Percentiles rank a stretch among this genome's conserved stretches.
Evolutionary conservation across 2,888 invertebrate species (phyloP).

Genomic region (Chaitophorus viminalis): DNA sequence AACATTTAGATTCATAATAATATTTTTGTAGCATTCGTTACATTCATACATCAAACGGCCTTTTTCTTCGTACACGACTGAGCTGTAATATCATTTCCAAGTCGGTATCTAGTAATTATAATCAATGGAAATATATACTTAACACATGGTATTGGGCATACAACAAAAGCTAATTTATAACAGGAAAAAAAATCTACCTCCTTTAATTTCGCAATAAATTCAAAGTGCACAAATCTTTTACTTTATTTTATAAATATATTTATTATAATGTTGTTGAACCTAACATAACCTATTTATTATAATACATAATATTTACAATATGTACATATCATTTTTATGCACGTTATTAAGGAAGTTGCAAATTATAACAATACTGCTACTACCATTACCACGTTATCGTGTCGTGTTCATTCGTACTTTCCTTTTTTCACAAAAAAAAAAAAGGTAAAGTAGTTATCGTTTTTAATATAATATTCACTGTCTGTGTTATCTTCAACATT

Average conservation of each 20-base stretch:
- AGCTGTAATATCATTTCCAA: neutral
- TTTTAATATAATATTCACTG: slow-evolving; percentile 37
- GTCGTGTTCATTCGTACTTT: slow-evolving; percentile 26
- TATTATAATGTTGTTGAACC: neutral
- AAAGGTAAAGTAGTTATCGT: slow-evolving; percentile 29
- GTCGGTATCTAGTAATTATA: neutral
- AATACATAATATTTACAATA: slow-evolving; percentile 1
- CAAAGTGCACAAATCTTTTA: neutral
- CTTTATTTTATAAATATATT: slow-evolving; percentile 1
- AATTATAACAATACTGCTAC: slow-evolving; percentile 29
- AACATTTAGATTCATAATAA: neutral
- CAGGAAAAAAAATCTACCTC: neutral
- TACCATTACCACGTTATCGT: slow-evolving; percentile 39
- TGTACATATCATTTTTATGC: neutral
- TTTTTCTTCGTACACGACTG: neutral
- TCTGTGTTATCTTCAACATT: slow-evolving; percentile 24
- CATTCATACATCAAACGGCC: neutral
- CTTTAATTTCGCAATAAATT: neutral
- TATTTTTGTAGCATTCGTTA: neutral
- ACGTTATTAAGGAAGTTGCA: slow-evolving; percentile 16
- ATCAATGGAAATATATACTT: neutral
- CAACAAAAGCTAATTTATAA: neutral
- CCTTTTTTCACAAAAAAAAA: no score
- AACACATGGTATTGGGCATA: neutral
- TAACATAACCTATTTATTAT: slow-evolving; percentile 1